Evolutionary conservation across 1,140 invertebrate genomes (phyloP).

Genomic region (Temnothorax longispinosus): DNA sequence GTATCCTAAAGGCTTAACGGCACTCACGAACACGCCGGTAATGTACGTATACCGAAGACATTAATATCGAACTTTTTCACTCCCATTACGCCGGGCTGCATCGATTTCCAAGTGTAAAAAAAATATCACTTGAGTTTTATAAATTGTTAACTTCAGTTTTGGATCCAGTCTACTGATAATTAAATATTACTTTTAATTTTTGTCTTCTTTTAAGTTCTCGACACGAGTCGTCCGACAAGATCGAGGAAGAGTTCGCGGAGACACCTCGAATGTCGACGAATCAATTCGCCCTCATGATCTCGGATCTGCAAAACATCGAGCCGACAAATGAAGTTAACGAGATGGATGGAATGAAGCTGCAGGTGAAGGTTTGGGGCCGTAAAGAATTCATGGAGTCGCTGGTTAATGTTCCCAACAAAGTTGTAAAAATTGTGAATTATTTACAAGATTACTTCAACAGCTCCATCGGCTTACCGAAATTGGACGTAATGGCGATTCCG

Average conservation of each 20-base stretch:
- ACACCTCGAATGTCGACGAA: conserved; percentile 94
- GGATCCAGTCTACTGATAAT: background rate
- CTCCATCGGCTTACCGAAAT: conserved; percentile 89
- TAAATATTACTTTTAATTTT: background rate
- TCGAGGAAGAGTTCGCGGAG: conserved; percentile 90
- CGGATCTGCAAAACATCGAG: conserved; percentile 88
- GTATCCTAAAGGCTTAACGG: conserved; percentile 87
- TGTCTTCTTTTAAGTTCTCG: conserved; percentile 74
- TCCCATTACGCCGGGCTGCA: too few relatives aligned
- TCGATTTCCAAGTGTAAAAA: background rate
- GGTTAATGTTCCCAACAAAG: conserved; percentile 88
- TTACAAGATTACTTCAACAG: conserved; percentile 90
- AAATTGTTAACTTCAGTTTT: background rate
- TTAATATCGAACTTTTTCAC: background rate
- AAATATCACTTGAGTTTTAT: background rate
- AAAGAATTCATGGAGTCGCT: conserved; percentile 89
- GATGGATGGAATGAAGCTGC: conserved; percentile 76
- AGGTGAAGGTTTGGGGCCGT: conserved; percentile 90
- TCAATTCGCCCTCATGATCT: conserved; percentile 93
- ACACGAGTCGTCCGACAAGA: conserved; percentile 74
- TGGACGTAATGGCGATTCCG: conserved; percentile 94
- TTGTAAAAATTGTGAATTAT: conserved; percentile 88
- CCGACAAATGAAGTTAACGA: conserved; percentile 77
- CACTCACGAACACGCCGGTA: conserved; percentile 88
- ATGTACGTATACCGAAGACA: conserved; percentile 86